These are phyloP conservation scores for Drosophila takahashii DNA, from an alignment of 1,140 invertebrate species.

Conservation along the genomic window DNA sequence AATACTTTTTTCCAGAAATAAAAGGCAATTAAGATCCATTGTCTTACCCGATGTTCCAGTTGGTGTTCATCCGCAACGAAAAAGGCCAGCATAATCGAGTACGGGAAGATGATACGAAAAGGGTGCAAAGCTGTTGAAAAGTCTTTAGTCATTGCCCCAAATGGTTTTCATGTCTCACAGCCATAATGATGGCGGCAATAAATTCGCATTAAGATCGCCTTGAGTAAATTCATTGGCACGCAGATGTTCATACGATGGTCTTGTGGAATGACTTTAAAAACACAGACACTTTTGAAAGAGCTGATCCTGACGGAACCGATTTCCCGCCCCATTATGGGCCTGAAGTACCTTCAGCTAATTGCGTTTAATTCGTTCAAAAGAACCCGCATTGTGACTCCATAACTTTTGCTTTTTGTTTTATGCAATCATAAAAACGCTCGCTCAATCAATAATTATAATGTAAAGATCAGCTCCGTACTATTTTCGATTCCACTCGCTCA, in stretches of 20 bases:
- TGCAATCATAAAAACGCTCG: constrained; percentile 55
- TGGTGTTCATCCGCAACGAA: constrained; percentile 1
- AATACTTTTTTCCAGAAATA: constrained; percentile 29
- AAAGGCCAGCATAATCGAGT: constrained; percentile 59
- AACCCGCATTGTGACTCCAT: constrained; percentile 62
- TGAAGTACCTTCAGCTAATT: constrained; percentile 74
- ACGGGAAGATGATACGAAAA: constrained; percentile 30
- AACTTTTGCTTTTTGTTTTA: constrained; percentile 61
- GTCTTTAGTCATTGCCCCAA: constrained; percentile 69
- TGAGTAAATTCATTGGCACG: constrained; percentile 24
- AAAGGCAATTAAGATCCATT: constrained; percentile 71
- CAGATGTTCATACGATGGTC: constrained; percentile 41
- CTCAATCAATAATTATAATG: constrained; percentile 55
- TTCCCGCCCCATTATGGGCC: constrained; percentile 1
- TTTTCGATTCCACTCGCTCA: constrained; percentile 47
- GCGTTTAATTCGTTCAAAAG: constrained; percentile 81
- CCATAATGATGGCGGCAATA: constrained; percentile 71
- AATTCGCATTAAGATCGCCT: constrained; percentile 80
- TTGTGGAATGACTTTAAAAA: constrained; percentile 47
- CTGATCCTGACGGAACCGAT: constrained; percentile 31
- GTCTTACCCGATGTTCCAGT: constrained; percentile 54
- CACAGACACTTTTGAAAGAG: not conserved
- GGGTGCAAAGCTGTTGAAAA: constrained; percentile 69
- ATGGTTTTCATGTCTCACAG: constrained; percentile 66
- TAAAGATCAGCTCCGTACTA: constrained; percentile 18